Evolutionary conservation across 2,113 vertebrate species (phyloP).

Genomic region (Leuciscus idus): DNA sequence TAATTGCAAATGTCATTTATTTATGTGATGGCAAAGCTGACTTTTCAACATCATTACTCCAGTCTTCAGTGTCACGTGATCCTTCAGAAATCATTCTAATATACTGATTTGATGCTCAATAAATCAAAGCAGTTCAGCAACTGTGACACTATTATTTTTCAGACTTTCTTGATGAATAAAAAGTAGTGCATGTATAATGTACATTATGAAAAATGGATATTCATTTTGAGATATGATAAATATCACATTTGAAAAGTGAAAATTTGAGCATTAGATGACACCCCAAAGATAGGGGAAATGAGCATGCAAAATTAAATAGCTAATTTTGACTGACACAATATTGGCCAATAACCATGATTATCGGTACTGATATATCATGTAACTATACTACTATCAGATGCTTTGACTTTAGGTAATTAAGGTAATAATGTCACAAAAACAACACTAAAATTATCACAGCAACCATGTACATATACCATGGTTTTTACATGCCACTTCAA

Average conservation of each 20-base stretch:
- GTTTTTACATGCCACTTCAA: background rate
- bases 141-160: too few species aligned
- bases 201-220: background rate
- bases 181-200: background rate
- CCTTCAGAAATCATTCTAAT: too few species aligned
- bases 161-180: too few species aligned
- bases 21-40: too few species aligned
- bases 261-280: too few species aligned
- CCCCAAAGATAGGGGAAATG: background rate
- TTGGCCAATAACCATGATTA: background rate
- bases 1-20: too few species aligned
- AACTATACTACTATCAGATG: background rate
- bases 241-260: background rate
- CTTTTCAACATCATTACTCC: too few species aligned
- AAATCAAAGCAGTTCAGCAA: too few species aligned
- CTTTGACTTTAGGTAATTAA: background rate
- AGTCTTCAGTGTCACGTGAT: too few species aligned
- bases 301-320: background rate
- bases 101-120: too few species aligned
- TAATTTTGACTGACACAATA: background rate
- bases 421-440: background rate
- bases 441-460: background rate
- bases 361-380: background rate
- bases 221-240: background rate
- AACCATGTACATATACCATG: background rate